Conservation (phyloP, 2,888 invertebrate species). For the Lycaena phlaeas region DNA sequence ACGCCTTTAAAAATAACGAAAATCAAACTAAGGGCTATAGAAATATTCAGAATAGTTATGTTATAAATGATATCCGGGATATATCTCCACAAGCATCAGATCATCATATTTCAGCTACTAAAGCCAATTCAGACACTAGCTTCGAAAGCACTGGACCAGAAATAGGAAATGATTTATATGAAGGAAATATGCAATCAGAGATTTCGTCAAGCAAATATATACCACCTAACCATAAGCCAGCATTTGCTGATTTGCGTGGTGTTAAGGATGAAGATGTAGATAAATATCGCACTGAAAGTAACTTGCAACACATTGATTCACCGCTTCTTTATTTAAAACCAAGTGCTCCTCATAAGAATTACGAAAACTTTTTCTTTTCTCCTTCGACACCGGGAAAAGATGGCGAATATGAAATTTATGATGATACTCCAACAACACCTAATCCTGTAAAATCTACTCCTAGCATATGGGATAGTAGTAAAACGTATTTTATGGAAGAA, state of each 20-base stretch:
- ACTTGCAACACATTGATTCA: constrained; percentile 70
- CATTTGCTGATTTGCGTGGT: constrained; percentile 57
- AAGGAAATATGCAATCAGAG: constrained; percentile 36
- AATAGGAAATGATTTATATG: constrained; percentile 47
- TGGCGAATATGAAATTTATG: constrained; percentile 59
- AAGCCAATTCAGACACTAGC: constrained; percentile 50
- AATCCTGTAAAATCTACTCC: constrained; percentile 29
- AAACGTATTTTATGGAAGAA: constrained; percentile 36
- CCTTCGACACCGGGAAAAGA: constrained; percentile 37
- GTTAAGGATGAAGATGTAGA: constrained; percentile 56
- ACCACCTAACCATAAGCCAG: constrained; percentile 41
- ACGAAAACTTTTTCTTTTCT: constrained; percentile 48
- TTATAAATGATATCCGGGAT: constrained; percentile 55
- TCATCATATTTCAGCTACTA: constrained; percentile 54
- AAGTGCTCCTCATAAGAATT: constrained; percentile 69
- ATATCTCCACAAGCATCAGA: constrained; percentile 69
- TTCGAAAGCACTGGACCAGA: constrained; percentile 57
- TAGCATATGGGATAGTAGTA: constrained; percentile 41
- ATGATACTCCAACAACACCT: constrained; percentile 44
- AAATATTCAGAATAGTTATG: constrained; percentile 50
- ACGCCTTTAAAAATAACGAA: constrained; percentile 31
- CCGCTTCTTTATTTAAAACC: constrained; percentile 71
- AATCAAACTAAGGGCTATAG: constrained; percentile 54
- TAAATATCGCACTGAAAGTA: constrained; percentile 56
- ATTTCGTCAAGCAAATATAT: constrained; percentile 31